Evolutionary conservation across 2,113 vertebrate genomes (phyloP).

Genomic region (Acrocephalus arundinaceus): DNA sequence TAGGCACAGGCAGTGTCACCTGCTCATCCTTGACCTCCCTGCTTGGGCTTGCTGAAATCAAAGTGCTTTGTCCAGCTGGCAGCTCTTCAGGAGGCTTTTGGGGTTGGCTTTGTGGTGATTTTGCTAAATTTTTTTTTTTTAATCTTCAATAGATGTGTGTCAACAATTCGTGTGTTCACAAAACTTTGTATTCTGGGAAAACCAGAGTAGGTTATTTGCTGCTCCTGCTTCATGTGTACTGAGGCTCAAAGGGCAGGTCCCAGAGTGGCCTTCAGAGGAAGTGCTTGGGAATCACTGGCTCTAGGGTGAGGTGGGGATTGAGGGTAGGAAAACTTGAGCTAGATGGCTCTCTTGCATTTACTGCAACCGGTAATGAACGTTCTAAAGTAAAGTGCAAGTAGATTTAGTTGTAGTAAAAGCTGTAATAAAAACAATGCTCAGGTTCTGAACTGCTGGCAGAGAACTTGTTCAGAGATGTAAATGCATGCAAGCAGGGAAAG

Average conservation of each 20-base stretch:
- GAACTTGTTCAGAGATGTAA: background rate
- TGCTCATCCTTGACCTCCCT: background rate
- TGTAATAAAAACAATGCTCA: background rate
- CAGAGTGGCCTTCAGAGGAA: background rate
- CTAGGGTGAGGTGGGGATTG: background rate
- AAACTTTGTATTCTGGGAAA: conserved; percentile 23
- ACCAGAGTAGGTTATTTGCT: background rate
- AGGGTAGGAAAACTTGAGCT: background rate
- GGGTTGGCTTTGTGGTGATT: background rate
- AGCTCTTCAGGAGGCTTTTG: background rate
- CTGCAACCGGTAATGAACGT: background rate
- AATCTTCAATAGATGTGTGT: background rate
- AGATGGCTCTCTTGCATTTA: background rate
- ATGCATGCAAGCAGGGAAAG: background rate
- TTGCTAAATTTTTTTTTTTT: background rate
- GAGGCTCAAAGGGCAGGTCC: conserved; percentile 11
- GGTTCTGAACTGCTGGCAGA: background rate
- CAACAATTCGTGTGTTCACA: background rate
- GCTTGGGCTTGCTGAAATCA: background rate
- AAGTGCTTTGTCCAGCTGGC: background rate
- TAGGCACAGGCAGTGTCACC: background rate
- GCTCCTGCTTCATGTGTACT: background rate
- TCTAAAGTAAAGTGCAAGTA: background rate
- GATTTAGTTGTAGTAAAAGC: background rate
- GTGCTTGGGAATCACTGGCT: background rate